Evolutionary conservation across 30 jellyfish, hydroid and myxozoan genomes (phyloP).

Genomic region (Chrysaora quinquecirrha): DNA sequence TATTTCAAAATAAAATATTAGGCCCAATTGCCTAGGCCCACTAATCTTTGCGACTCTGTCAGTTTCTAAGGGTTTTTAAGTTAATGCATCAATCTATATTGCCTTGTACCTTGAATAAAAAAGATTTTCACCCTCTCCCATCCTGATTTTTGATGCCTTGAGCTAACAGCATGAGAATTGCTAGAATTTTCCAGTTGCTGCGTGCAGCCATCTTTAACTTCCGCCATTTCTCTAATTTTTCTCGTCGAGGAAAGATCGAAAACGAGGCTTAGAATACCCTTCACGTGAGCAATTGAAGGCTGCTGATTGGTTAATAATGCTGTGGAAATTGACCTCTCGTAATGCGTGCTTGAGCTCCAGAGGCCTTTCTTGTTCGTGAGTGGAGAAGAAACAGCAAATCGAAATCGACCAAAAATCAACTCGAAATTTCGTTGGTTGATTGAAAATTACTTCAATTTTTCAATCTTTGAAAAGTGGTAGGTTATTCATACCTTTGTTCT

Average conservation of each 20-base stretch:
- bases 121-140: background rate
- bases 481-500: conserved; percentile 24
- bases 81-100: too few relatives aligned
- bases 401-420: conserved; percentile 67
- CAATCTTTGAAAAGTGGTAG: conserved; percentile 45
- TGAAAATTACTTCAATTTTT: conserved; percentile 46
- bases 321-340: conserved; percentile 50
- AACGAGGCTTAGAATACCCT: conserved; percentile 33
- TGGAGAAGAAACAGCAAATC: conserved; percentile 91
- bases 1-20: too few relatives aligned
- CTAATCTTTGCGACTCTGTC: too few relatives aligned
- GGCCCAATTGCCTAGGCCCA: too few relatives aligned
- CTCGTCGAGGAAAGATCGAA: background rate
- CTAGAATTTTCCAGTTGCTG: background rate
- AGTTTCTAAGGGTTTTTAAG: too few relatives aligned
- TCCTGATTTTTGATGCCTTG: background rate
- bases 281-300: background rate
- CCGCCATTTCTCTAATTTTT: background rate
- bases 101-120: background rate
- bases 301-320: conserved; percentile 35
- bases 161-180: background rate
- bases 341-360: conserved; percentile 53
- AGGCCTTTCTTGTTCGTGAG: conserved; percentile 84
- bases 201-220: background rate
- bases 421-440: conserved; percentile 87